Evolutionary conservation across 2,797 vertebrate species (phyloP).

Genomic region (Hybognathus amarus): DNA sequence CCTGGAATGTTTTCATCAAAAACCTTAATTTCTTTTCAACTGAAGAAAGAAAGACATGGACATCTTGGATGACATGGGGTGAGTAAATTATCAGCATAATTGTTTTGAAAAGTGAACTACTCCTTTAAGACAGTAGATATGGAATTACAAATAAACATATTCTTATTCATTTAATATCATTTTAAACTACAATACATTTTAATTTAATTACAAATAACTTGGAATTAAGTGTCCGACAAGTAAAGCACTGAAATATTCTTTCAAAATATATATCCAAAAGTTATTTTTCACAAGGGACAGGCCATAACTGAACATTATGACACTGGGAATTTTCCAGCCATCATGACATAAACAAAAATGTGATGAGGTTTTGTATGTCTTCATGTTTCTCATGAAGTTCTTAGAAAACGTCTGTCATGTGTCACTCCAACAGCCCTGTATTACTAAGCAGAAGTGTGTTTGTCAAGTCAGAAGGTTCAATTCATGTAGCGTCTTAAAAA

Average conservation of each 20-base stretch:
- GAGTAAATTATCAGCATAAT: no score
- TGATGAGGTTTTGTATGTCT: neutral
- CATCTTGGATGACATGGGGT: no score
- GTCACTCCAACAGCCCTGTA: neutral
- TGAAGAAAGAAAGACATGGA: no score
- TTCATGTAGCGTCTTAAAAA: neutral
- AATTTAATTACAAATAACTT: neutral
- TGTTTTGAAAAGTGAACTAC: no score
- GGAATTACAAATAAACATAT: neutral
- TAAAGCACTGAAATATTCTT: neutral
- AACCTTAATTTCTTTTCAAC: no score
- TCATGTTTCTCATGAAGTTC: neutral
- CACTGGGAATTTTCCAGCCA: neutral
- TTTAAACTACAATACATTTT: neutral
- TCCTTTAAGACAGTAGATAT: neutral
- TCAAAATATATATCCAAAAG: no score
- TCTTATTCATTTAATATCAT: neutral
- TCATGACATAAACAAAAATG: neutral
- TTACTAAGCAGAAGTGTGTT: constrained; percentile 25
- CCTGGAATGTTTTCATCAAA: no score
- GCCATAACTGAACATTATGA: neutral
- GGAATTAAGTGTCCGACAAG: neutral
- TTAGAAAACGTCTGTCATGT: neutral
- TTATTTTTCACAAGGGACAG: neutral
- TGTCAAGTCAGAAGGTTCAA: neutral